Conservation (phyloP, 2,113 vertebrate species). For the Brachypteracias leptosomus region DNA sequence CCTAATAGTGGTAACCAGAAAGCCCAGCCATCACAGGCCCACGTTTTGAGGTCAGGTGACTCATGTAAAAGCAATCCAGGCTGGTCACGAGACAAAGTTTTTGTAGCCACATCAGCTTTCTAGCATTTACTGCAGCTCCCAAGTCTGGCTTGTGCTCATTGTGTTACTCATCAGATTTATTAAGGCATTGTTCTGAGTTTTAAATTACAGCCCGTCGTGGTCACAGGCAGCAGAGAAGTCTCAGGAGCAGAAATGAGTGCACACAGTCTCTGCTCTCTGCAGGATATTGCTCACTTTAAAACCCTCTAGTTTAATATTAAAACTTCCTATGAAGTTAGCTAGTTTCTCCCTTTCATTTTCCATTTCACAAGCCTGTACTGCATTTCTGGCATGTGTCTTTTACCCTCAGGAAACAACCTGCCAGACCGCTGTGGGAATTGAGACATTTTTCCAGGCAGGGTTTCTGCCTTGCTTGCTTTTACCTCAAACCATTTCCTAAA, state of each 20-base stretch:
- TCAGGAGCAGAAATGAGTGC: background rate
- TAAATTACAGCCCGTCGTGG: background rate
- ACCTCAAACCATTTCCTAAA: conserved; percentile 18
- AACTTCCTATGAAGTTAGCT: background rate
- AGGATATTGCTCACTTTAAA: background rate
- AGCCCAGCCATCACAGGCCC: background rate
- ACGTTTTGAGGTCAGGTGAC: conserved; percentile 17
- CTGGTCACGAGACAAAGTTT: conserved; percentile 49
- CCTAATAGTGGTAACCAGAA: conserved; percentile 3
- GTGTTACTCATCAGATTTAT: conserved; percentile 50
- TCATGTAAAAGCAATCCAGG: conserved; percentile 46
- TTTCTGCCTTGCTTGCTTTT: background rate
- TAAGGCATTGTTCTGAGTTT: conserved; percentile 41
- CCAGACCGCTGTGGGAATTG: background rate
- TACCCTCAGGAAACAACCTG: background rate
- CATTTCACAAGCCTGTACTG: background rate
- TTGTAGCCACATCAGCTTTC: conserved; percentile 63
- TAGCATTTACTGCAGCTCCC: conserved; percentile 34
- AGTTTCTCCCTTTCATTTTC: background rate
- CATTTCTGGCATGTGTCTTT: background rate
- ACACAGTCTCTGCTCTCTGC: background rate
- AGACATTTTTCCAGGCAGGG: background rate
- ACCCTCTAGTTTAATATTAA: background rate
- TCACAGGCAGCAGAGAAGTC: background rate
- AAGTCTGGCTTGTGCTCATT: conserved; percentile 19